Percentiles rank a stretch among this genome's conserved stretches.
These are phyloP conservation scores for Corythoichthys haematopterus DNA, from an alignment of 2,113 vertebrate species.

Conservation along the genomic window DNA sequence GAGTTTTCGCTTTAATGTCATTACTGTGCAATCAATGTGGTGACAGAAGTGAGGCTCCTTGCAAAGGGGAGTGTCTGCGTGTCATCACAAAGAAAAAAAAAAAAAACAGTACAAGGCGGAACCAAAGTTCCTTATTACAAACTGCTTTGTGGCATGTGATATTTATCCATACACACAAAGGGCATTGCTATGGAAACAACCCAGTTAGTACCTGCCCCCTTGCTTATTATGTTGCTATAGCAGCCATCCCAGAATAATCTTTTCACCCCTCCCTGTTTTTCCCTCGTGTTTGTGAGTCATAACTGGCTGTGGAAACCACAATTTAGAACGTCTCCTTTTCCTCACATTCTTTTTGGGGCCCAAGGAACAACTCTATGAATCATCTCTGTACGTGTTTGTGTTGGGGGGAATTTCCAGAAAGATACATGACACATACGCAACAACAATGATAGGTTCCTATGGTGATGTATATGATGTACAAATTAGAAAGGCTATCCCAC, in stretches of 20 bases:
- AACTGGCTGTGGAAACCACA: slow-evolving; percentile 75
- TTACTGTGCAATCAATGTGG: slow-evolving; percentile 7
- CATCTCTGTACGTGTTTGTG: slow-evolving; percentile 37
- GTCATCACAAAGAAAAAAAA: slow-evolving; percentile 9
- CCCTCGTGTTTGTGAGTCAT: slow-evolving; percentile 77
- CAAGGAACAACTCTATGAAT: slow-evolving; percentile 58
- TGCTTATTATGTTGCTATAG: slow-evolving; percentile 79
- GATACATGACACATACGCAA: slow-evolving; percentile 28
- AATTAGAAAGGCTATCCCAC: slow-evolving; percentile 39
- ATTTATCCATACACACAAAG: slow-evolving; percentile 70
- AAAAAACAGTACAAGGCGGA: slow-evolving; percentile 20
- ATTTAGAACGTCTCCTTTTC: slow-evolving; percentile 65
- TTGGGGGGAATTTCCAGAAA: slow-evolving; percentile 62
- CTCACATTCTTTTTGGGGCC: slow-evolving; percentile 57
- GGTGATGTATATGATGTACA: slow-evolving; percentile 45
- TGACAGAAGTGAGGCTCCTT: slow-evolving; percentile 34
- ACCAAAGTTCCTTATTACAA: slow-evolving; percentile 36
- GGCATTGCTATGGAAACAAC: slow-evolving; percentile 73
- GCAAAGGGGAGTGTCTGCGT: slow-evolving; percentile 7
- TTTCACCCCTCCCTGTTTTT: slow-evolving; percentile 49
- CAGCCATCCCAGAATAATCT: slow-evolving; percentile 78
- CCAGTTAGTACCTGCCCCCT: slow-evolving; percentile 64
- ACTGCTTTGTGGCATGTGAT: slow-evolving; percentile 59
- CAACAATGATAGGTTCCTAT: slow-evolving; percentile 58
- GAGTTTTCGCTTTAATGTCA: not conserved